phyloP scores from a whole-genome alignment of 2,888 invertebrate genomes.

The Himalopsyche anomala region DNA sequence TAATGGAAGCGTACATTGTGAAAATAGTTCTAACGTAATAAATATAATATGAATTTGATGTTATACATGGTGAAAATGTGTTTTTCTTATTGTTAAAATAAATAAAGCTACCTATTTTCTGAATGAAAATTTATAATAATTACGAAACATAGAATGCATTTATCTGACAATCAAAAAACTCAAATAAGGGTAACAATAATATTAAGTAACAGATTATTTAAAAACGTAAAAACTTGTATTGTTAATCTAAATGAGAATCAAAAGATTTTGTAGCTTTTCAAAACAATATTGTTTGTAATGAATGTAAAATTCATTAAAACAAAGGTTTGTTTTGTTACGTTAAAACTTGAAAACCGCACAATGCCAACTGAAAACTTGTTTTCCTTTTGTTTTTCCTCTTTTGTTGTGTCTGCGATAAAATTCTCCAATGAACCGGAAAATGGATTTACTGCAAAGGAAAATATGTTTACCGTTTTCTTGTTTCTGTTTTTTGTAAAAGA shows the following conservation, averaged over 20 bases:
- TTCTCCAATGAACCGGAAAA: constrained; percentile 63
- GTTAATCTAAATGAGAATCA: too few relatives aligned
- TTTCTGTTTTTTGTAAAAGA: background rate
- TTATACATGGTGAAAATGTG: too few relatives aligned
- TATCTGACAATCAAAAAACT: too few relatives aligned
- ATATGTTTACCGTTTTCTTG: background rate
- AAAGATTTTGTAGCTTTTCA: background rate
- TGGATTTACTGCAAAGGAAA: constrained; percentile 47
- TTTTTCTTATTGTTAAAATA: too few relatives aligned
- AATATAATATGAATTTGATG: too few relatives aligned
- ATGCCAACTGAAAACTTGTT: background rate
- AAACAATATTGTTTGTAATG: background rate
- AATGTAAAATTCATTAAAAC: background rate
- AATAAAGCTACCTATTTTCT: too few relatives aligned
- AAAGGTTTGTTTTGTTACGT: background rate
- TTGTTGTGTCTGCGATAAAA: constrained; percentile 51
- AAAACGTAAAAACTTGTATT: background rate
- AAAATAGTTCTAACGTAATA: too few relatives aligned
- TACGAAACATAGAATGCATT: too few relatives aligned
- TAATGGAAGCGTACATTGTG: too few relatives aligned
- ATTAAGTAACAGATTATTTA: too few relatives aligned
- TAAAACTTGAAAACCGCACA: constrained; percentile 13
- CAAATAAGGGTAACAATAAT: too few relatives aligned
- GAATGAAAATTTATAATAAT: too few relatives aligned
- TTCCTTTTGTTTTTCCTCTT: background rate